These are phyloP conservation scores for Antennarius striatus DNA, from an alignment of 2,113 vertebrate species.

Conservation along the genomic window DNA sequence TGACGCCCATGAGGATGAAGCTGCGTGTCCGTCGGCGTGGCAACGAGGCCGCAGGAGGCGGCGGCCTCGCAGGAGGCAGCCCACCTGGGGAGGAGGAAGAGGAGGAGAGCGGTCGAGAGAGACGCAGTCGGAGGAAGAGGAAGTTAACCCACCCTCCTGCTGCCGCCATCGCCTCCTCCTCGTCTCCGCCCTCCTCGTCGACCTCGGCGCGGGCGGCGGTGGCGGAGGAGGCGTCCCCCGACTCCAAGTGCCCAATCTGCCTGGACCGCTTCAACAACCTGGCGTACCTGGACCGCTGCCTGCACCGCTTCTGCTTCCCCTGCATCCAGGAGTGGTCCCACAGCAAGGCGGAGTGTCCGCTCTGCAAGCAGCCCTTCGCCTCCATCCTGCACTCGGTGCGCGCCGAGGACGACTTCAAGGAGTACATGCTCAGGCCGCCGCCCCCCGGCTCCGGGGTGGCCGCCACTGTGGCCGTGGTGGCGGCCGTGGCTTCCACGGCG, in stretches of 20 bases:
- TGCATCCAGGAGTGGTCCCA: conserved; percentile 94
- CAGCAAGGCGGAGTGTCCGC: conserved; percentile 92
- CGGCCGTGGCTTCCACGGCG: conserved; percentile 49
- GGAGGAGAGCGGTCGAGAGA: conserved; percentile 9
- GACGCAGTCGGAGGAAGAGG: conserved; percentile 27
- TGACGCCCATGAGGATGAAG: conserved; percentile 82
- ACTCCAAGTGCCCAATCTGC: conserved; percentile 94
- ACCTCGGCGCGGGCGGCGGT: conserved; percentile 9
- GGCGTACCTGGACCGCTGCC: conserved; percentile 87
- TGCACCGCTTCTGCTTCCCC: conserved; percentile 91
- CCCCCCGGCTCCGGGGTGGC: conserved; percentile 75
- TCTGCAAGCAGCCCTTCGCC: conserved; percentile 91
- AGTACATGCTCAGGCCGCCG: conserved; percentile 82
- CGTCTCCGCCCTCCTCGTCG: conserved; percentile 2
- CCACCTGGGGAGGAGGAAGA: conserved; percentile 4
- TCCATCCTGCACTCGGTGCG: conserved; percentile 90
- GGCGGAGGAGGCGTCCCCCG: conserved; percentile 84
- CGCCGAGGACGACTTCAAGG: conserved; percentile 88
- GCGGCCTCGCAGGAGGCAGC: neutral
- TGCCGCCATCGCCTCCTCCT: neutral
- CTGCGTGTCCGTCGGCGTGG: conserved; percentile 72
- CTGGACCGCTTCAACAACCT: conserved; percentile 90
- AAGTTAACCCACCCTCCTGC: neutral
- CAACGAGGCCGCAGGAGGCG: neutral
- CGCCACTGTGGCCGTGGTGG: conserved; percentile 80